Evolutionary conservation across 1,140 invertebrate species (phyloP), one percentile per base, ranked within the genome.

Genomic region (Lanistes nyassanus): DNA sequence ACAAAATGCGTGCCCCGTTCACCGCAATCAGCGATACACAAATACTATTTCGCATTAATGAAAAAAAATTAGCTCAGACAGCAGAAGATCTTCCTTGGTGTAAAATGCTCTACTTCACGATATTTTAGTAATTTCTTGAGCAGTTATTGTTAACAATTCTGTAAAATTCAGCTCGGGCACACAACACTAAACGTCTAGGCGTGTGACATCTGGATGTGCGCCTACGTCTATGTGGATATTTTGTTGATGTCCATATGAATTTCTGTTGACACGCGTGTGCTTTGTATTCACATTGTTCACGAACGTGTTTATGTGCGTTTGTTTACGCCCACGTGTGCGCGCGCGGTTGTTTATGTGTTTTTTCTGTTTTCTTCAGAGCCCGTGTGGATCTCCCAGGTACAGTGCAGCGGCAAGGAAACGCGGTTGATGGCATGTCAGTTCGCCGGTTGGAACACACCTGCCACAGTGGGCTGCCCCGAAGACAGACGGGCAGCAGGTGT

Each of bases 381-480:
- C 47, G 67, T 76, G 21, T 80, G 79, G 79, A 60, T 80, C 36
- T 66, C 74, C 5, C 21, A 62, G n/a, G 75, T 80, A 1, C 58
- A 69, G 39, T 80, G 79, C 53, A 55, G 13, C 36, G 79, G 79
- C 9, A 9, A 70, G 5, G 79, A 80, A 36, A 11, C 42, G 23
- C 37, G 71, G 29, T 67, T 80, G 39, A 23, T 69, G 37, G 51
- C 76, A 21, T 80, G 79, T 75, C 39, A 29, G 29, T 79, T 51
- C 53, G 13, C 26, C 1, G 71, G 66, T 21, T 76, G 58, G 71
- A 72, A 75, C 56, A 7, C 37, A 1, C 66, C 34, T 11, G 65
- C 75, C 6, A 56, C 60, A 7, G 29, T 73, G 29, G 36, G 62
- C 21, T 78, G 79, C 56, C 53, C 21, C 9, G 76, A 75, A 21